Evolutionary conservation across 2,113 vertebrate genomes (phyloP).

Genomic region (Hypanus sabinus): DNA sequence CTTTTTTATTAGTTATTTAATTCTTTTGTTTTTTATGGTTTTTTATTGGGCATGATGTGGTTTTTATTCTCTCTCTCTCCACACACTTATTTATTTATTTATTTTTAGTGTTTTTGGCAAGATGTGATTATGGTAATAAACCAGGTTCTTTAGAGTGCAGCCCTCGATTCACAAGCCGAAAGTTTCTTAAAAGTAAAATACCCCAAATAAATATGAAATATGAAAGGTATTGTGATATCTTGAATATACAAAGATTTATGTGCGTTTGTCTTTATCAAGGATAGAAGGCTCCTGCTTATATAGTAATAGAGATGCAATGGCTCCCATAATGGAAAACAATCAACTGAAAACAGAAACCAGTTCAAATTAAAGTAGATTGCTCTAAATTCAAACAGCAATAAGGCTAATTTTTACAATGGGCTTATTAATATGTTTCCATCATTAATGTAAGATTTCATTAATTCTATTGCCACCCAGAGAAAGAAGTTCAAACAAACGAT

Average conservation of each 20-base stretch:
- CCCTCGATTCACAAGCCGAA: not conserved
- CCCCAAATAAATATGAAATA: not conserved
- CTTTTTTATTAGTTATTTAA: too few relatives aligned
- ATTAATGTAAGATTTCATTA: not conserved
- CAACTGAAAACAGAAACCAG: not conserved
- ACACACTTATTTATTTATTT: too few relatives aligned
- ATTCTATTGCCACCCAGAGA: not conserved
- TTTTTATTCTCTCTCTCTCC: too few relatives aligned
- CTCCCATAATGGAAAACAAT: not conserved
- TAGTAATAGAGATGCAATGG: not conserved
- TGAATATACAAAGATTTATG: not conserved
- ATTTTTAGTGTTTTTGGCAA: not conserved
- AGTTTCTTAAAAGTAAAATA: not conserved
- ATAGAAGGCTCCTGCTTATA: not conserved
- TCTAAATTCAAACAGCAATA: not conserved
- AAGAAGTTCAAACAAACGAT: not conserved
- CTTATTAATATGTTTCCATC: not conserved
- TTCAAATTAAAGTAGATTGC: not conserved
- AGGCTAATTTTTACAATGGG: not conserved
- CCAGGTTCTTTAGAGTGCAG: not conserved
- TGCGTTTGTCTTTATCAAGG: not conserved
- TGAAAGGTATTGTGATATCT: not conserved
- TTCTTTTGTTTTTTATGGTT: too few relatives aligned
- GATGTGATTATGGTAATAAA: not conserved
- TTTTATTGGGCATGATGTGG: too few relatives aligned